phyloP scores from a whole-genome alignment of 1,140 invertebrate genomes.

The Streblospio benedicti region DNA sequence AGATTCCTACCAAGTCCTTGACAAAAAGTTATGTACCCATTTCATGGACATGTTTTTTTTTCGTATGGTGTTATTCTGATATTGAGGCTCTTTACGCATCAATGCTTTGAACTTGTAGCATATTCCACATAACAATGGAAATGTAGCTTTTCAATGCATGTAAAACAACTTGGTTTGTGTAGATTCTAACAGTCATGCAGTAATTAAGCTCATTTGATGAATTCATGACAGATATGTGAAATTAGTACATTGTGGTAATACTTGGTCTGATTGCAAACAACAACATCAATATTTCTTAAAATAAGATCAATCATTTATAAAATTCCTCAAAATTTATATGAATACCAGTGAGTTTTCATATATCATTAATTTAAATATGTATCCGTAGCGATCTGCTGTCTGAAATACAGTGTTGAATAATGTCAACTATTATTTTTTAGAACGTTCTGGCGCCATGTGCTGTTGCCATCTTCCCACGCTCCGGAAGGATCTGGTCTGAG shows the following conservation, averaged over 20 bases:
- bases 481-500: slow-evolving; percentile 67
- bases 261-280: neutral
- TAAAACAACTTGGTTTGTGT: too few species aligned
- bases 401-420: neutral
- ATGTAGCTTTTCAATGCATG: too few species aligned
- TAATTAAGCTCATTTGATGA: neutral
- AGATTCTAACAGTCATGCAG: too few species aligned
- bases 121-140: too few species aligned
- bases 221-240: neutral
- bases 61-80: neutral
- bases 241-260: neutral
- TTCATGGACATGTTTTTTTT: slow-evolving; percentile 1
- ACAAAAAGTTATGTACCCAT: neutral
- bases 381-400: slow-evolving; percentile 31
- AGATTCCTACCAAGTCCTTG: neutral
- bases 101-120: too few species aligned
- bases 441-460: slow-evolving; percentile 55
- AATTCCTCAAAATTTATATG: neutral
- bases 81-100: neutral
- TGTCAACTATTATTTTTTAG: slow-evolving; percentile 18
- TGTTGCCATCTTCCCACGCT: slow-evolving; percentile 71
- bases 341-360: slow-evolving; percentile 39
- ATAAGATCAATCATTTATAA: neutral
- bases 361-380: neutral
- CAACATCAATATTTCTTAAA: neutral